These are phyloP conservation scores for Falco biarmicus DNA, from an alignment of 2,797 vertebrate species.

Conservation along the genomic window DNA sequence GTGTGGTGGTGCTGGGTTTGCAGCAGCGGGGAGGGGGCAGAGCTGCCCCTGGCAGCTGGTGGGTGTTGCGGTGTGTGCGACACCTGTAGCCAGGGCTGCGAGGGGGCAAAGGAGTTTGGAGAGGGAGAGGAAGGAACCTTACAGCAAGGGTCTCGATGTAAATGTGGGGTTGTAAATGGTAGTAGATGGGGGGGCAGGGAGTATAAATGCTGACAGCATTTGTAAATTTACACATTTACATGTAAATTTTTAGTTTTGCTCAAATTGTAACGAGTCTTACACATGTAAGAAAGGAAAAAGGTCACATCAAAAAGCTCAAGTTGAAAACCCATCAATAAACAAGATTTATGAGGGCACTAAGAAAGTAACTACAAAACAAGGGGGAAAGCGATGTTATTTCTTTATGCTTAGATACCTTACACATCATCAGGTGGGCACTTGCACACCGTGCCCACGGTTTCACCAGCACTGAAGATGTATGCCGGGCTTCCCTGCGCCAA, in stretches of 20 bases:
- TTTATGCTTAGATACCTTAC: background rate
- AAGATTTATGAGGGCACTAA: background rate
- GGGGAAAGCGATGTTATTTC: background rate
- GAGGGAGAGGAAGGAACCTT: background rate
- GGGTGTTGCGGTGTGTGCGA: rapidly evolving
- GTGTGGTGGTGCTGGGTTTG: too few species aligned
- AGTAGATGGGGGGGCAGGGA: too few species aligned
- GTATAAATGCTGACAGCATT: background rate
- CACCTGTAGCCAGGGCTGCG: rapidly evolving
- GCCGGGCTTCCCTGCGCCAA: background rate
- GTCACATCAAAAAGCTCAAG: background rate
- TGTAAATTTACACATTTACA: background rate
- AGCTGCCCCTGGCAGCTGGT: background rate
- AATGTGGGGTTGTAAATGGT: background rate
- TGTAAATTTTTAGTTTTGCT: background rate
- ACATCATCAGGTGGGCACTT: background rate
- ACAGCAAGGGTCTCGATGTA: background rate
- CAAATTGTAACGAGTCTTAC: background rate
- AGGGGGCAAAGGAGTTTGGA: background rate
- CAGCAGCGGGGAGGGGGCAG: background rate
- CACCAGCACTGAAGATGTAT: background rate
- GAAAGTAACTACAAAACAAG: background rate
- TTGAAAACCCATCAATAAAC: background rate
- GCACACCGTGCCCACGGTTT: background rate
- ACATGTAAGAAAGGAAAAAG: background rate